Conservation (phyloP, 2,797 vertebrate species). For the Mastacembelus armatus region DNA sequence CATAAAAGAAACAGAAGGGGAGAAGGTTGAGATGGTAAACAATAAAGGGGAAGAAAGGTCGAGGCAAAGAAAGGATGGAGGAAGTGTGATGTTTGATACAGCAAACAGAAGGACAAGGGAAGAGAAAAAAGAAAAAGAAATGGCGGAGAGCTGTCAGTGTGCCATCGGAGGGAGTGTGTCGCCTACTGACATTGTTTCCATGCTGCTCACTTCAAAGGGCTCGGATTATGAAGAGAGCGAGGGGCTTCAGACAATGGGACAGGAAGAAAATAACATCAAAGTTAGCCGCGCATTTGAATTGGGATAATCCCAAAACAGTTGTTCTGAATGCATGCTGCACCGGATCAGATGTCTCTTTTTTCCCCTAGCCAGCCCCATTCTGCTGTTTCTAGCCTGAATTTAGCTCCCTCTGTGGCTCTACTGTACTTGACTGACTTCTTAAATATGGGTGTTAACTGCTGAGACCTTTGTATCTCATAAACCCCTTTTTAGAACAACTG, state of each 20-base stretch:
- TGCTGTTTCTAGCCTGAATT: constrained; percentile 66
- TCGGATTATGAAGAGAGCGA: constrained; percentile 80
- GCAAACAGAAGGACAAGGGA: constrained; percentile 53
- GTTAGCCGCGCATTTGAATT: constrained; percentile 79
- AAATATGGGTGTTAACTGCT: constrained; percentile 70
- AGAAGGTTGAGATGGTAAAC: constrained; percentile 38
- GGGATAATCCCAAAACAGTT: constrained; percentile 84
- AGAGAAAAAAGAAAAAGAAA: constrained; percentile 51
- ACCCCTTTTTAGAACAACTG: constrained; percentile 63
- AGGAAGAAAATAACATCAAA: constrained; percentile 85
- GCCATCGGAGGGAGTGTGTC: constrained; percentile 74
- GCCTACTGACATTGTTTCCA: constrained; percentile 84
- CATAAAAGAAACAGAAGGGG: constrained; percentile 35
- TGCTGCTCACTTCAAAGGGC: constrained; percentile 82
- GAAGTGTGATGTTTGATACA: constrained; percentile 60
- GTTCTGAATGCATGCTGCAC: constrained; percentile 74
- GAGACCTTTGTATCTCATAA: constrained; percentile 70
- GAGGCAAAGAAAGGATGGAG: constrained; percentile 44
- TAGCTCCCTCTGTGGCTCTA: constrained; percentile 67
- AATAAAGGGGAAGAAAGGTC: constrained; percentile 27
- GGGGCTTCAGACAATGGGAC: constrained; percentile 81
- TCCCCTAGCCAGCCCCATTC: constrained; percentile 61
- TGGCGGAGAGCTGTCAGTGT: constrained; percentile 70
- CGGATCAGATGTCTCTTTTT: constrained; percentile 77
- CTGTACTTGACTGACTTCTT: constrained; percentile 69